Evolutionary conservation across 2,113 vertebrate genomes (phyloP), one percentile per base, ranked within the genome.

Genomic region (Oncorhynchus tshawytscha): DNA sequence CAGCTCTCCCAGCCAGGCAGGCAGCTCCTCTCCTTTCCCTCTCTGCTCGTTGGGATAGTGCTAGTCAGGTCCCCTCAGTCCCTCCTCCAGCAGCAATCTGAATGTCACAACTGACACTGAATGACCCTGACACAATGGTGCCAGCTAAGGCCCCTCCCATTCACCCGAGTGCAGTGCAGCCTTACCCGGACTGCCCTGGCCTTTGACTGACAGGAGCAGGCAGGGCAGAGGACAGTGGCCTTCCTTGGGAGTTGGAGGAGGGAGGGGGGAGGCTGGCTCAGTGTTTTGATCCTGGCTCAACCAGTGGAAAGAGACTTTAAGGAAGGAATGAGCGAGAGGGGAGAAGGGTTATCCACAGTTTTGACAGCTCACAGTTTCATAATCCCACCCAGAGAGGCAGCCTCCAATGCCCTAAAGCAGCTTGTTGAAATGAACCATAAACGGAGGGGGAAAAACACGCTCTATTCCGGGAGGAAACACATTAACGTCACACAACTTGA

Each of bases 41-140:
- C 66, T 3, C 39, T 39, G 18, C 68, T 70, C 67, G 13, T 16
- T n/a, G 15, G 31, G 34, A 6, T 5, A 15, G 54, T 57, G 67
- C 29, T 69, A 3, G 2, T 20, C 67, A 34, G 67, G 12, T 68
- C 67, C 67, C 48, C 65, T 31, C 68, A 72, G 8, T 45, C 39
- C 74, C 18, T 54, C 70, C 70, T 72, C 29, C 25, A n/a, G 16
- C 72, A 29, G 9, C 20, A 16, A 27, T 59, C 27, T 16, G 79
- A 73, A 22, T 51, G 51, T 60, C 66, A 78, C 72, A 27, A 67
- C 78, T 81, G 84, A 88, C 51, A 34, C 64, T 86, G 81, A 88
- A 67, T 75, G 2, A 2, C 67, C 79, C 68, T 85, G 87, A 88
- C 88, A 90, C 81, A 91, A 87, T 88, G 81, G 86, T 87, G 90